Conservation (phyloP, 2,888 invertebrate genomes). For the Bruchidius siliquastri region DNA sequence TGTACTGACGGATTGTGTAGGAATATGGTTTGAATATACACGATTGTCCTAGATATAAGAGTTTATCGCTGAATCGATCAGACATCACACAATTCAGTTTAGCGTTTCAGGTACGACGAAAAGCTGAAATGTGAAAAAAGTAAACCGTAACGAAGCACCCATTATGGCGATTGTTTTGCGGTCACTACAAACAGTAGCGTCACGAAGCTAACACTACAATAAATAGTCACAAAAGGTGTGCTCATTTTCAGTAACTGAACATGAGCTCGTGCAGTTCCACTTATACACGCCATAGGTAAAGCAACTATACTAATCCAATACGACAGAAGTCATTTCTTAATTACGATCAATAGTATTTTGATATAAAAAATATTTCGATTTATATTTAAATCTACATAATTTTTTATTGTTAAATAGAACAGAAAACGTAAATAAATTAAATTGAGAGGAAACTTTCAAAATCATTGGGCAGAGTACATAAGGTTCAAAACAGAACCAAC, state of each 20-base stretch:
- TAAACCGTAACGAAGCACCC: neutral
- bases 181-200: neutral
- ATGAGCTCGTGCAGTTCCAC: neutral
- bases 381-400: too few species aligned
- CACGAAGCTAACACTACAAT: neutral
- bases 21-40: neutral
- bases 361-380: too few species aligned
- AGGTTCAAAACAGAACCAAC: too few species aligned
- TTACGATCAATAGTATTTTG: too few species aligned
- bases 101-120: neutral
- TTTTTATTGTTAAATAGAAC: too few species aligned
- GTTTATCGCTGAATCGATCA: neutral
- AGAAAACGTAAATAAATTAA: too few species aligned
- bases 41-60: neutral
- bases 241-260: neutral
- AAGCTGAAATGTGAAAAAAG: neutral
- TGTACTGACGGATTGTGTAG: too few species aligned
- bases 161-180: neutral
- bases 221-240: neutral
- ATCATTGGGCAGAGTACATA: too few species aligned
- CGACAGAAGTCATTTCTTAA: too few species aligned
- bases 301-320: neutral
- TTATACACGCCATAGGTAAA: neutral
- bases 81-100: neutral
- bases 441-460: too few species aligned